phyloP scores from a whole-genome alignment of 2,888 invertebrate species.

The Yponomeuta evonymella region DNA sequence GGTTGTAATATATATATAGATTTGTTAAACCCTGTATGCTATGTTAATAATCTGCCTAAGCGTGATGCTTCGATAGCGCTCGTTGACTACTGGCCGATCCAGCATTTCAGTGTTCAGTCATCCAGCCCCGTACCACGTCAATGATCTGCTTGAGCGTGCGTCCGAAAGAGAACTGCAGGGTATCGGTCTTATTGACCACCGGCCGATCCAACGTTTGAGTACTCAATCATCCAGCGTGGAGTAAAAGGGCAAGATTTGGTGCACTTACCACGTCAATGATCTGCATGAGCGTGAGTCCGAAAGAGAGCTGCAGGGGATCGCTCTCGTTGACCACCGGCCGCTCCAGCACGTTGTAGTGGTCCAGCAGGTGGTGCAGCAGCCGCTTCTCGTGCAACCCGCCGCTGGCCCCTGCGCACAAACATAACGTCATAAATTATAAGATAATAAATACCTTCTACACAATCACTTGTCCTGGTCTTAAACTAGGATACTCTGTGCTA shows the following conservation, averaged over 20 bases:
- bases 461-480: no score
- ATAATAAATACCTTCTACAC: no score
- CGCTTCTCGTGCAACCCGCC: slow-evolving; percentile 95
- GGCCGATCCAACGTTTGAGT: slow-evolving; percentile 97
- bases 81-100: slow-evolving; percentile 96
- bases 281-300: slow-evolving; percentile 97
- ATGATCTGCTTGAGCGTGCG: slow-evolving; percentile 98
- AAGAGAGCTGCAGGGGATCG: slow-evolving; percentile 95
- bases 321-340: slow-evolving; percentile 97
- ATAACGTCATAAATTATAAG: no score
- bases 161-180: slow-evolving; percentile 95
- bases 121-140: slow-evolving; percentile 87
- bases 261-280: slow-evolving; percentile 82
- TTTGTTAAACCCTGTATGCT: no score
- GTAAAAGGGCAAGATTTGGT: background rate
- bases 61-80: slow-evolving; percentile 80
- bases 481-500: no score
- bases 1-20: no score
- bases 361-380: slow-evolving; percentile 92
- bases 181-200: slow-evolving; percentile 97
- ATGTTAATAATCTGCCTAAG: no score
- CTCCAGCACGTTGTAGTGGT: slow-evolving; percentile 95
- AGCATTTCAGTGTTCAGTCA: slow-evolving; percentile 95
- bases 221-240: slow-evolving; percentile 78
- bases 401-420: slow-evolving; percentile 79